Base-by-base conservation (phyloP, 2,797 vertebrate genomes). In the Ataeniobius toweri region DNA sequence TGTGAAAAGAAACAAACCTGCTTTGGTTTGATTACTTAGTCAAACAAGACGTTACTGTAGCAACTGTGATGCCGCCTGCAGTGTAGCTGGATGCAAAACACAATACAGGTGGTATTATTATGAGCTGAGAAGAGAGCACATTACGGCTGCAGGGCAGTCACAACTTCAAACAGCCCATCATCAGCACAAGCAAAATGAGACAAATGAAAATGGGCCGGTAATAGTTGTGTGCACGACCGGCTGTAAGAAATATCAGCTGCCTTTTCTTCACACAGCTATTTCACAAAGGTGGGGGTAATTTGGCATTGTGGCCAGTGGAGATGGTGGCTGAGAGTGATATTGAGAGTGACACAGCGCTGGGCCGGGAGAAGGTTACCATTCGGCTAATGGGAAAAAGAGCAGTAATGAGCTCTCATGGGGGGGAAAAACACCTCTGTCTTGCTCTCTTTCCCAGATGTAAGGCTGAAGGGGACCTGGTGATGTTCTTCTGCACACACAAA, bases 381-480 rank as follows among this genome's bases (percentile, higher is more conserved):
- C 89, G 93, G 94, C 93, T 96, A 95, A 96, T 94, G 93, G 92
- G 94, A 89, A 94, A 94, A 94, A 86, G 85, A 93, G 90, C 89
- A 86, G 88, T 96, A 96, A 96, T 95, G 95, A 96, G 96, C 91
- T 95, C 95, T 95, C 95, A 87, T 84, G 95, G 92, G 93, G 87
- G 71, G 26, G 76, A 85, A 82, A 91, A 87, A 89, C 0, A 77
- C 55, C 67, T 71, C 78, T 69, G 71, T 84, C 80, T 91, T 70
- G 39, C 86, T 83, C 85, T 79, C 75, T 78, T 76, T 86, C 87
- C 90, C 86, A 89, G 88, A 87, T 83, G 87, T 82, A 87, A 87
- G 75, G 85, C 89, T 89, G 88, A 89, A 88, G 68, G 85, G 85
- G 82, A 90, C 82, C 82, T 79, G 82, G 80, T 46, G 79, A 89